Evolutionary conservation across 1,140 invertebrate genomes (phyloP), one percentile per base, ranked within the genome.

Genomic region (Patella vulgata): DNA sequence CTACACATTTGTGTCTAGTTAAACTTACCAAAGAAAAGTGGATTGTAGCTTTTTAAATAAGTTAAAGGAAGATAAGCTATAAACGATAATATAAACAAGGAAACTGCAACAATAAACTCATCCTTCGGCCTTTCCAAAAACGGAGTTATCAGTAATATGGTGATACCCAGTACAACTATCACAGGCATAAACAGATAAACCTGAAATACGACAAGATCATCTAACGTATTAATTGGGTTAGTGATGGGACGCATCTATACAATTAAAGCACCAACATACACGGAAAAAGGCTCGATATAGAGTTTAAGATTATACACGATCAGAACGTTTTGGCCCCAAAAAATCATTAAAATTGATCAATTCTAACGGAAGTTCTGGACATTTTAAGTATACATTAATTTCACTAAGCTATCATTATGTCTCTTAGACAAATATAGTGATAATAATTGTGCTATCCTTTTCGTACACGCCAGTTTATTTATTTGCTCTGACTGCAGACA

Each of bases 141-240:
- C 3, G 72, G 72, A 14, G 63, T 60, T 17, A 74, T 58, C 1
- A 65, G 50, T n/a, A 74, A 28, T 23, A 46, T 66, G 27, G 31
- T 46, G 12, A 63, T 66, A 12, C 60, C 65, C 4, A 58, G 11
- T 1, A 65, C 69, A 4, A 71, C 72, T 11, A 74, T 47, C 27
- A 74, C 57, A 0, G 72, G 72, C 2, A 74, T 54, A 4, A 65
- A 40, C 19, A 74, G 59, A 52, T 74, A 67, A 0, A 74, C 72
- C 72, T 74, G 64, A 14, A 52, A 48, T n/a, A n/a, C n/a, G 39
- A 12, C 30, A 52, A 39, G 27, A 25, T 23, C 25, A 9, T 30
- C n/a, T 9, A n/a, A 21, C 14, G 31, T 1, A 19, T n/a, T n/a
- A n/a, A n/a, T n/a, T n/a, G n/a, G n/a, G n/a, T n/a, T n/a, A n/a